Percentiles rank a stretch among this genome's conserved stretches.
Conservation (phyloP, 1,140 invertebrate species). For the Caenorhabditis brenneri region DNA sequence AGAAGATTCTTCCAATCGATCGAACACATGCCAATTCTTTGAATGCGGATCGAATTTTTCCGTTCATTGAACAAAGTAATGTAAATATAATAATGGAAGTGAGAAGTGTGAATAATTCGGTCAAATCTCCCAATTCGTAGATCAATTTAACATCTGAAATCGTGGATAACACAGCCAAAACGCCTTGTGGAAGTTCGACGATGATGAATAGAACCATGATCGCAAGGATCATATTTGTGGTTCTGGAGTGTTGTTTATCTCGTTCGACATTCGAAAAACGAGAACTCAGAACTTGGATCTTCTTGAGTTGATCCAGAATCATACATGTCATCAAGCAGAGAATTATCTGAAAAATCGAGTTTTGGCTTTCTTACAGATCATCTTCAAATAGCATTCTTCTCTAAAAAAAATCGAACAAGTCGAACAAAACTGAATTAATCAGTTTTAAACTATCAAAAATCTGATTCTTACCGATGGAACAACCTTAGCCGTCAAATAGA, state of each 20-base stretch:
- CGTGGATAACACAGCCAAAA: slow-evolving; percentile 56
- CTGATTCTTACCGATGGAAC: slow-evolving; percentile 57
- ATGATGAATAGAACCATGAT: slow-evolving; percentile 65
- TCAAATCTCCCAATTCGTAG: slow-evolving; percentile 58
- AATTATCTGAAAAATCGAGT: slow-evolving; percentile 39
- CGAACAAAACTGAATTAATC: too few species aligned
- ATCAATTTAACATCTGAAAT: slow-evolving; percentile 37
- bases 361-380: too few species aligned
- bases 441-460: too few species aligned
- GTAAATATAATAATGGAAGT: slow-evolving; percentile 66
- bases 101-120: slow-evolving; percentile 63
- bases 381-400: too few species aligned
- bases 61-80: slow-evolving; percentile 63
- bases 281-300: slow-evolving; percentile 55
- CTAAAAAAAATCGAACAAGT: too few species aligned
- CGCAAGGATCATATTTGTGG: slow-evolving; percentile 65
- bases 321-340: slow-evolving; percentile 62
- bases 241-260: slow-evolving; percentile 61
- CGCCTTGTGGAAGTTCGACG: slow-evolving; percentile 64
- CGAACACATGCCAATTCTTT: background rate
- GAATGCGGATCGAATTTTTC: slow-evolving; percentile 50
- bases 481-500: slow-evolving; percentile 60
- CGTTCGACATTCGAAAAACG: slow-evolving; percentile 58
- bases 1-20: slow-evolving; percentile 5
- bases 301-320: slow-evolving; percentile 57